phyloP scores from a whole-genome alignment of 1,140 invertebrate species.

The Euschistus heros region DNA sequence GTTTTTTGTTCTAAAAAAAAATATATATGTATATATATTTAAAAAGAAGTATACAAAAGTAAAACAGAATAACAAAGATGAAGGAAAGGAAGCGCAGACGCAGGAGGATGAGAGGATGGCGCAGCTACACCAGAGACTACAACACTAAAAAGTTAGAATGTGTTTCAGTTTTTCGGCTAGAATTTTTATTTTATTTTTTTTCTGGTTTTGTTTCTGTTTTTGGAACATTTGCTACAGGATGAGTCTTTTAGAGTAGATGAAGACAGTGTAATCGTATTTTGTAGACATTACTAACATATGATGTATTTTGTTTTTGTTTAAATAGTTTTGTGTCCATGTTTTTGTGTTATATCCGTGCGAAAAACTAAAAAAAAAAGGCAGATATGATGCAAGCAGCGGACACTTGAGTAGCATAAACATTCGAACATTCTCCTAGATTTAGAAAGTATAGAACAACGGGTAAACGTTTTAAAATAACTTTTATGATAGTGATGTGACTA shows the following conservation, averaged over 20 bases:
- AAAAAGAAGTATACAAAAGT: background rate
- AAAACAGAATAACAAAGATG: background rate
- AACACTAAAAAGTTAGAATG: conserved; percentile 12
- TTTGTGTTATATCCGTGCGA: background rate
- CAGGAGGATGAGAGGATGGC: background rate
- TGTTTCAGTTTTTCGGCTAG: conserved; percentile 22
- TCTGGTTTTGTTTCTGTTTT: background rate
- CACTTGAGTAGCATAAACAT: background rate
- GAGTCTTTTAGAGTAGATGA: background rate
- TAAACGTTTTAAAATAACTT: background rate
- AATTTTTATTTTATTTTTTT: conserved; percentile 7
- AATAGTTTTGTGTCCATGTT: background rate
- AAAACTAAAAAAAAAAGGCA: background rate
- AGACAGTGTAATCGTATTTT: background rate
- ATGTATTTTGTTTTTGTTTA: background rate
- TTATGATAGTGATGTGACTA: background rate
- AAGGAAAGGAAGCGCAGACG: background rate
- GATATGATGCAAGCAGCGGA: conserved; percentile 5
- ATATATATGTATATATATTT: background rate
- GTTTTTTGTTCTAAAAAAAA: no score
- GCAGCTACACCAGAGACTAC: background rate
- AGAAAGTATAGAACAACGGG: background rate
- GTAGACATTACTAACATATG: background rate
- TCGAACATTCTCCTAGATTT: background rate
- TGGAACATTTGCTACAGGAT: conserved; percentile 7